phyloP scores from a whole-genome alignment of 2,888 invertebrate genomes.

The Stenodema calcarata region DNA sequence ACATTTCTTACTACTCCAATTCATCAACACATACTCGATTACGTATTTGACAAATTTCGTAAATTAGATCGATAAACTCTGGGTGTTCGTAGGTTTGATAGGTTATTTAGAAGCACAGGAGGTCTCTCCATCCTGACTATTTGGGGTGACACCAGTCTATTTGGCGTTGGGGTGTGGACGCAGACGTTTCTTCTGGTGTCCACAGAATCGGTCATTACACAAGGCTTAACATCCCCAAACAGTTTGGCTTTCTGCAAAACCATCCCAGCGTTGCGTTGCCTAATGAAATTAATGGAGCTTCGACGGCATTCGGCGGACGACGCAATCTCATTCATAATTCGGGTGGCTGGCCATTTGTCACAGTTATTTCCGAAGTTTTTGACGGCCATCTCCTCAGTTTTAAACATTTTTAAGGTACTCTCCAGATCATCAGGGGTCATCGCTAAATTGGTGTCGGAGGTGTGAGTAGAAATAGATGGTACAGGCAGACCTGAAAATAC shows the following conservation, averaged over 20 bases:
- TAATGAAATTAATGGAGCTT: slow-evolving; percentile 74
- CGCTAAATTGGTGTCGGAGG: slow-evolving; percentile 51
- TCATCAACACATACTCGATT: no score
- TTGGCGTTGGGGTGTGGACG: not conserved
- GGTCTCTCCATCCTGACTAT: not conserved
- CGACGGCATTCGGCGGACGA: slow-evolving; percentile 66
- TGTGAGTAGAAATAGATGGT: slow-evolving; percentile 54
- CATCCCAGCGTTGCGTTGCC: slow-evolving; percentile 79
- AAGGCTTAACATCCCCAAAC: slow-evolving; percentile 66
- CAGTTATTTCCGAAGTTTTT: not conserved
- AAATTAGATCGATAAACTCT: slow-evolving; percentile 3
- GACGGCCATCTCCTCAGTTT: not conserved
- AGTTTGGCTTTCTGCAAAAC: slow-evolving; percentile 79
- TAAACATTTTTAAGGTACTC: no score
- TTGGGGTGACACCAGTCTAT: not conserved
- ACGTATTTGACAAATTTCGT: not conserved
- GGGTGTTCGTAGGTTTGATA: not conserved
- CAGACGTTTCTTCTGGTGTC: not conserved
- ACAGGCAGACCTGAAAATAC: slow-evolving; percentile 62
- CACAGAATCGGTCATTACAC: not conserved
- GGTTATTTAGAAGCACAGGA: not conserved
- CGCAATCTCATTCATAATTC: not conserved
- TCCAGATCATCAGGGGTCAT: not conserved
- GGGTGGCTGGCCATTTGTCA: not conserved
- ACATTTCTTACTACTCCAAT: no score